phyloP scores from a whole-genome alignment of 2,888 invertebrate species.

The Hirtodrosophila histrioides region DNA sequence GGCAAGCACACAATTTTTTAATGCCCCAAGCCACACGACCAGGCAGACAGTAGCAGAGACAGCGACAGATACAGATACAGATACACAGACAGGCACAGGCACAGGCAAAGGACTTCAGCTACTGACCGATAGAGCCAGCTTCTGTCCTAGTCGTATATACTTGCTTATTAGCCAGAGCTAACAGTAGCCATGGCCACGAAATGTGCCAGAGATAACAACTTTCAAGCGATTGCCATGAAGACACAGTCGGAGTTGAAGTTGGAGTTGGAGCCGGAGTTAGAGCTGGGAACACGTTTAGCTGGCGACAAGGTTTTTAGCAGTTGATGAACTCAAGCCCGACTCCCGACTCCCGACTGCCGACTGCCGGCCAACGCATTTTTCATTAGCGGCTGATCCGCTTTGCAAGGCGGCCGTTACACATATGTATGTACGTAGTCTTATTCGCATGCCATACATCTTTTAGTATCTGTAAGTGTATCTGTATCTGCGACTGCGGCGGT shows the following conservation, averaged over 20 bases:
- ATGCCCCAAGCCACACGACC: conserved; percentile 24
- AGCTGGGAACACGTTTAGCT: conserved; percentile 55
- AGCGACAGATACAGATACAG: conserved; percentile 2
- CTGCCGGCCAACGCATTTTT: conserved; percentile 69
- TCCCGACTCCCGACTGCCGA: conserved; percentile 24
- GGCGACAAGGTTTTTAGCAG: conserved; percentile 69
- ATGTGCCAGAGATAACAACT: conserved; percentile 65
- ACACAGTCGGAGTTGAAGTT: not conserved
- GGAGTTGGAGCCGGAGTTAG: not conserved
- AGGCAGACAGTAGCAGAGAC: not conserved
- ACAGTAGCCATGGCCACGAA: conserved; percentile 54
- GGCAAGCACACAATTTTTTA: conserved; percentile 35
- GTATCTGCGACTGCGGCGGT: conserved; percentile 18
- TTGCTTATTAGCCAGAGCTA: conserved; percentile 28
- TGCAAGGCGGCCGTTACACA: conserved; percentile 56
- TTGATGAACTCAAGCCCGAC: conserved; percentile 66
- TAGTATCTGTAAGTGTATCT: conserved; percentile 41
- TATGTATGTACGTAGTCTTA: conserved; percentile 3
- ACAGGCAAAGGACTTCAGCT: conserved; percentile 19
- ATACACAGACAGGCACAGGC: not conserved
- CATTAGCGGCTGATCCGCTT: conserved; percentile 74
- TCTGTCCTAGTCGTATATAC: conserved; percentile 26
- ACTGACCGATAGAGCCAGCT: conserved; percentile 59
- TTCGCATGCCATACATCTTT: conserved; percentile 48
- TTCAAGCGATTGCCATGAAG: conserved; percentile 44